Evolutionary conservation across 2,113 vertebrate species (phyloP), one percentile per base, ranked within the genome.

Genomic region (Neolamprologus fasciatus): DNA sequence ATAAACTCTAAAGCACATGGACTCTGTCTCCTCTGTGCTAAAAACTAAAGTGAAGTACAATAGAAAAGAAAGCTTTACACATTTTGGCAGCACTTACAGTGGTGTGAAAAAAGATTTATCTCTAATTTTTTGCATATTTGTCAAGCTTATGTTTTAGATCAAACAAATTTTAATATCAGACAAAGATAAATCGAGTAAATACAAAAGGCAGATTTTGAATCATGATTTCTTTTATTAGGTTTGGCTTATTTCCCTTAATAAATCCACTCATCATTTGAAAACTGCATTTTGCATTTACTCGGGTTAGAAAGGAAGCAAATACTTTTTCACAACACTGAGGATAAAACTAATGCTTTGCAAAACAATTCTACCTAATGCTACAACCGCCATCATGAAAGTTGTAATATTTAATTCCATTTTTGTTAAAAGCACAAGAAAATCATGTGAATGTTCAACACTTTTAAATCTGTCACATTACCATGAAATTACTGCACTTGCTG

Each of bases 21-120:
- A 12, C 2, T 12, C 58, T 63, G 58, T 35, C 9, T 61, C 10
- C 17, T n/a, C 61, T 66, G 1, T 37, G 31, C 31, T 37, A n/a
- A 35, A 66, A 66, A 66, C 31, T 12, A 66, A n/a, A 0, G 1
- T n/a, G 31, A 63, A 63, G 9, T 63, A 63, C 17, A 63, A 37
- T 35, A 37, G 31, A n/a, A 12, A n/a, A 66, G 6, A 5, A n/a
- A 31, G 6, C 16, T 63, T 33, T 35, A 63, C 14, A 33, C 58
- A 19, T 4, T 63, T 63, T n/a, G 5, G 61, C 0, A 12, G 31
- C 61, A 8, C 31, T 31, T n/a, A 37, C 28, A 63, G 58, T 63
- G 2, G 58, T 63, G 28, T 33, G 58, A 7, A 63, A 33, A 63
- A 63, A 4, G 1, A 33, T 63, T 7, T 33, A 3, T 3, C 0